Percentiles rank a stretch among this genome's conserved stretches.
phyloP scores from a whole-genome alignment of 2,888 invertebrate species.

The Scaptomyza tumidula region DNA sequence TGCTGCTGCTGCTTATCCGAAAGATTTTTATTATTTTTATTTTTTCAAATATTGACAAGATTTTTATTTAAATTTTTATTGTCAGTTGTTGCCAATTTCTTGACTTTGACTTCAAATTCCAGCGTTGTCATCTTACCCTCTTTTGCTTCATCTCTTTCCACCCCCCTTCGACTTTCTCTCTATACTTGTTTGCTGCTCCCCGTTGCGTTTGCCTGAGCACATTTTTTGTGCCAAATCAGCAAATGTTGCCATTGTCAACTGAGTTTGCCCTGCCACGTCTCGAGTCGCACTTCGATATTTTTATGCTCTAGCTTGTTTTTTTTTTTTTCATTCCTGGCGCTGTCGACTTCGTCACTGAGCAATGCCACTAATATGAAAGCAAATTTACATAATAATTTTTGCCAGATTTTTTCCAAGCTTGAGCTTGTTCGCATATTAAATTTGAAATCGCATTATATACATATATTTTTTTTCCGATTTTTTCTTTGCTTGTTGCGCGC shows the following conservation, averaged over 20 bases:
- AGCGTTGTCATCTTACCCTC: constrained; percentile 50
- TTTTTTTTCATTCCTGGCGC: constrained; percentile 19
- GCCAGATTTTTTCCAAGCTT: constrained; percentile 52
- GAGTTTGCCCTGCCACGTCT: constrained; percentile 48
- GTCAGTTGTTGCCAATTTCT: constrained; percentile 72
- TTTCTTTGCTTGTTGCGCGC: constrained; percentile 22
- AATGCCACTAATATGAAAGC: constrained; percentile 78
- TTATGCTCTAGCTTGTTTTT: constrained; percentile 6
- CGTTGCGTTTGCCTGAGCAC: constrained; percentile 43
- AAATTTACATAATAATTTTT: constrained; percentile 79
- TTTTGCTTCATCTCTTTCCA: background rate
- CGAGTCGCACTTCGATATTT: constrained; percentile 42
- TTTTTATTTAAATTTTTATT: constrained; percentile 79
- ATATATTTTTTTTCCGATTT: background rate
- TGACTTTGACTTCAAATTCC: constrained; percentile 58
- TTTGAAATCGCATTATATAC: constrained; percentile 43
- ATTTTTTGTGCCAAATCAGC: constrained; percentile 74
- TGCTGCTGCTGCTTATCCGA: constrained; percentile 21
- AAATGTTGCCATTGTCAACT: constrained; percentile 79
- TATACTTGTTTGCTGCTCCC: constrained; percentile 7
- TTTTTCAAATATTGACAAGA: constrained; percentile 75
- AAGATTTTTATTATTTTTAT: constrained; percentile 30
- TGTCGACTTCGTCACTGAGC: constrained; percentile 59
- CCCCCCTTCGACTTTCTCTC: background rate
- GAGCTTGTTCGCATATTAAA: constrained; percentile 51